A percentile compares a stretch with the other conserved stretches of the same genome.
These are phyloP conservation scores for Stenodema calcarata DNA, from an alignment of 2,888 invertebrate genomes.

Conservation along the genomic window DNA sequence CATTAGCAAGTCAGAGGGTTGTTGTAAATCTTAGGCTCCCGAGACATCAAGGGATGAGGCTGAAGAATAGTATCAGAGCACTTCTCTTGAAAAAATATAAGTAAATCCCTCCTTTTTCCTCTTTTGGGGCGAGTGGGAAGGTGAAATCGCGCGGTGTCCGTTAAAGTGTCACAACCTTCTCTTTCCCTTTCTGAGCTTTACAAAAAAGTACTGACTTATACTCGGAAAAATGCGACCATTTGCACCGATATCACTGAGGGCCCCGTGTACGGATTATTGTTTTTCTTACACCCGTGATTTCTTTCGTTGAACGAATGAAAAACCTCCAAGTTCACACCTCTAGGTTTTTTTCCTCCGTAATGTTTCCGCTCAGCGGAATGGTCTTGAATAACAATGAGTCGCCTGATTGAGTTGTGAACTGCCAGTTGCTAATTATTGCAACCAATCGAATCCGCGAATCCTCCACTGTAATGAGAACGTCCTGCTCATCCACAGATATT, in stretches of 20 bases:
- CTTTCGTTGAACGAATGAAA: neutral
- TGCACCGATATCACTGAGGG: neutral
- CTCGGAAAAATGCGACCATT: neutral
- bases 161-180: neutral
- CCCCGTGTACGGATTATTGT: neutral
- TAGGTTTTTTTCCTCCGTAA: neutral
- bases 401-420: neutral
- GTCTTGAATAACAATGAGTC: neutral
- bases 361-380: neutral
- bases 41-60: neutral
- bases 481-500: too few species aligned
- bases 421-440: too few species aligned
- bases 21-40: slow-evolving; percentile 24
- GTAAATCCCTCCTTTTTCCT: neutral
- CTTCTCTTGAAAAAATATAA: neutral
- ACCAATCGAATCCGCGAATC: too few species aligned
- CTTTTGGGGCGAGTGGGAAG: neutral
- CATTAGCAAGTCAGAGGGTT: slow-evolving; percentile 22
- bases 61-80: neutral
- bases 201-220: neutral
- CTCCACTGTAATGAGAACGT: too few species aligned
- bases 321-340: neutral
- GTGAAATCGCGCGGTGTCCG: neutral
- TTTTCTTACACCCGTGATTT: neutral
- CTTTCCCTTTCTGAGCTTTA: neutral